Evolutionary conservation across 2,888 invertebrate genomes (phyloP), one percentile per base, ranked within the genome.

Genomic region (Lingula anatina): DNA sequence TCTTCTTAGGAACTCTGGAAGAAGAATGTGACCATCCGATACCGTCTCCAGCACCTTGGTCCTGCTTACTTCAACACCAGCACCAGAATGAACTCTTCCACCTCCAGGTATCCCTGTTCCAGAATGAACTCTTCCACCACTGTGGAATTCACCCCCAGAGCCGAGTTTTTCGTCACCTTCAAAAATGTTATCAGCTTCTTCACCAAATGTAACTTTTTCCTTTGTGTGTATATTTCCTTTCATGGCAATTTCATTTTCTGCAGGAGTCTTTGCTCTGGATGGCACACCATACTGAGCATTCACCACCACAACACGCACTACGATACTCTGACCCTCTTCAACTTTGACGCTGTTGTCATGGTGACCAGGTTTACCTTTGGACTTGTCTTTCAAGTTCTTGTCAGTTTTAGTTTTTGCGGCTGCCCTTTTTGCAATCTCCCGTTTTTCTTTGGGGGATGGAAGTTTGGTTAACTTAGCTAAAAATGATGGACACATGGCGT

Each of bases 1-100:
- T 12, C 66, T 39, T 25, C 71, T 50, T 41, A 72, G 50, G 31
- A 63, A 46, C 41, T 66, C 64, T 2, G 66, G 62, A 12, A 71
- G 49, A 18, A 69, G 53, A 43, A 68, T 61, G 56, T 70, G 70
- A 51, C 65, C 66, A 28, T 48, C 38, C 2, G 56, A 26, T 31
- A 63, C 47, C 7, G 60, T 57, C 49, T 65, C 65, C 37, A n/a
- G n/a, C n/a, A n/a, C n/a, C n/a, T n/a, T n/a, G n/a, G n/a, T n/a
- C n/a, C n/a, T n/a, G n/a, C n/a, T n/a, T n/a, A n/a, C n/a, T n/a
- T n/a, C n/a, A n/a, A n/a, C n/a, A n/a, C n/a, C n/a, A n/a, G n/a
- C n/a, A n/a, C n/a, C n/a, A n/a, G n/a, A n/a, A n/a, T n/a, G n/a
- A n/a, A n/a, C n/a, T n/a, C n/a, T n/a, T n/a, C n/a, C n/a, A n/a